A percentile compares a stretch with the other conserved stretches of the same genome.
Conservation (phyloP, 2,888 invertebrate genomes). For the Scaptomyza flava region DNA sequence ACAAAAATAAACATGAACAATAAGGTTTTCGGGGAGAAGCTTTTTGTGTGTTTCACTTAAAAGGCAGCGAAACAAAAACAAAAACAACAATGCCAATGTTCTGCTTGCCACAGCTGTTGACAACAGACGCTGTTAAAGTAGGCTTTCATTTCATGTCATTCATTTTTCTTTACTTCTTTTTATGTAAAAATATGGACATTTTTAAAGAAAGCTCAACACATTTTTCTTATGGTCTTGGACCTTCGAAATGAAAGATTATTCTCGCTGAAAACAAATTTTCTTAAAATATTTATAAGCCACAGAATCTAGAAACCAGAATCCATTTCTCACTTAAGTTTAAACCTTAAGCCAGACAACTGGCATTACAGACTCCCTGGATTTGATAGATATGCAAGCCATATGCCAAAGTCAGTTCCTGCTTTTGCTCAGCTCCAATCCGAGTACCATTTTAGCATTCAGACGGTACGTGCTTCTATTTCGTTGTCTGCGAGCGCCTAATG, state of each 20-base stretch:
- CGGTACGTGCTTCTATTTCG: constrained; percentile 61
- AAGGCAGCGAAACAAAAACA: constrained; percentile 4
- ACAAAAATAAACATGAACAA: constrained; percentile 48
- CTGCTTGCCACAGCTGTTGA: constrained; percentile 47
- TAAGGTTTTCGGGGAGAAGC: constrained; percentile 9
- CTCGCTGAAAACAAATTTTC: background rate
- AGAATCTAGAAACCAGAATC: background rate
- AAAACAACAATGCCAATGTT: constrained; percentile 15
- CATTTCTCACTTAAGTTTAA: constrained; percentile 9
- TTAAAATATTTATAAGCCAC: constrained; percentile 4
- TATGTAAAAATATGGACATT: constrained; percentile 29
- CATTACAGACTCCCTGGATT: background rate
- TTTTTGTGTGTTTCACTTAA: constrained; percentile 25
- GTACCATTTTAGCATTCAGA: constrained; percentile 19
- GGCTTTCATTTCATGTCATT: background rate
- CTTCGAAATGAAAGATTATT: background rate
- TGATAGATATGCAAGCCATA: constrained; percentile 44
- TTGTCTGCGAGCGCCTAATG: constrained; percentile 63
- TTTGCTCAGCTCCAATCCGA: background rate
- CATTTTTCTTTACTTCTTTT: background rate
- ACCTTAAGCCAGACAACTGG: constrained; percentile 1
- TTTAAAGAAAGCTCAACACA: constrained; percentile 15
- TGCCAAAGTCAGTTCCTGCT: constrained; percentile 22
- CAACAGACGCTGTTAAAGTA: constrained; percentile 21
- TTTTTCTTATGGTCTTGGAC: background rate